Percentiles rank a stretch among this genome's conserved stretches.
These are phyloP conservation scores for Dolichoris vasculosae DNA, from an alignment of 1,140 invertebrate genomes.

Conservation along the genomic window DNA sequence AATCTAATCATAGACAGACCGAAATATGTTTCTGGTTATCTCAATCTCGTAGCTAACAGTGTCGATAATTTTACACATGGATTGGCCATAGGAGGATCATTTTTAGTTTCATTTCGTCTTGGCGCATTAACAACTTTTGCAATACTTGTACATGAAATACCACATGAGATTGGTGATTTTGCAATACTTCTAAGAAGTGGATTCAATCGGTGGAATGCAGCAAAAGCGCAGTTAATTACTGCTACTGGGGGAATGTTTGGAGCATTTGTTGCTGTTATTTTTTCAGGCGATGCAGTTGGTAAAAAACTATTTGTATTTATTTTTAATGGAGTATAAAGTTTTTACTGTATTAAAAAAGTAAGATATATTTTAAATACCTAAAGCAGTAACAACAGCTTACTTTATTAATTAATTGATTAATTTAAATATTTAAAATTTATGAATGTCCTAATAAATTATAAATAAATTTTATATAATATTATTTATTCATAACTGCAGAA, in stretches of 20 bases:
- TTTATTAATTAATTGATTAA: too few relatives aligned
- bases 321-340: not conserved
- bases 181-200: slow-evolving; percentile 96
- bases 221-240: slow-evolving; percentile 92
- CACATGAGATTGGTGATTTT: slow-evolving; percentile 98
- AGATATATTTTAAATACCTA: too few relatives aligned
- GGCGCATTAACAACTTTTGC: slow-evolving; percentile 94
- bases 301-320: slow-evolving; percentile 55
- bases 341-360: too few relatives aligned
- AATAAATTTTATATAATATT: too few relatives aligned
- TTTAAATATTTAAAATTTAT: too few relatives aligned
- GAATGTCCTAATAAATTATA: too few relatives aligned
- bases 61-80: slow-evolving; percentile 99
- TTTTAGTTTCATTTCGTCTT: slow-evolving; percentile 90
- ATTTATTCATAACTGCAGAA: too few relatives aligned
- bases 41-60: slow-evolving; percentile 95
- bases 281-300: slow-evolving; percentile 88
- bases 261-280: slow-evolving; percentile 88
- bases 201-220: slow-evolving; percentile 94
- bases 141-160: slow-evolving; percentile 97
- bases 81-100: slow-evolving; percentile 95
- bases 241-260: slow-evolving; percentile 91
- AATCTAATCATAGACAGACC: slow-evolving; percentile 57
- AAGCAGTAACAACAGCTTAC: too few relatives aligned
- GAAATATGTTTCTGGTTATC: slow-evolving; percentile 88